These are phyloP conservation scores for Dorcus parallelipipedus DNA, from an alignment of 2,888 invertebrate species.

Conservation along the genomic window DNA sequence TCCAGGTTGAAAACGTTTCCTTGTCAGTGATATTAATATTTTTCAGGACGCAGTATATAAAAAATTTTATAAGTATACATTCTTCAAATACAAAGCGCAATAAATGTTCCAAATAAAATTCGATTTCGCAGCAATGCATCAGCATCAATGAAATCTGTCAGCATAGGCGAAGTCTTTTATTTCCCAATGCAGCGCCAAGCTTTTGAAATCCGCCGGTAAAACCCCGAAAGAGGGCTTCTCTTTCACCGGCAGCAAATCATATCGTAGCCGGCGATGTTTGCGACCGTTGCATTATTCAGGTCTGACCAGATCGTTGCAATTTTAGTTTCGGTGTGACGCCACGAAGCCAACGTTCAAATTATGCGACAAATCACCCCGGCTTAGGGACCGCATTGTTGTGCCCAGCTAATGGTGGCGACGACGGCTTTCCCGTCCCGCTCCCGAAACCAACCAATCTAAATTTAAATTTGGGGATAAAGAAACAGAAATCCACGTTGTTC, in stretches of 20 bases:
- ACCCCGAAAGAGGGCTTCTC: not conserved
- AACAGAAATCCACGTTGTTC: not conserved
- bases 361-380: no score
- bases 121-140: no score
- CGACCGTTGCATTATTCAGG: not conserved
- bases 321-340: not conserved
- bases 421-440: not conserved
- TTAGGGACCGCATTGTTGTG: no score
- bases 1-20: no score
- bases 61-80: no score
- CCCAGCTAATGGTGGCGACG: not conserved
- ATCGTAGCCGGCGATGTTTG: not conserved
- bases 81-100: no score
- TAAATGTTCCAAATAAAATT: no score
- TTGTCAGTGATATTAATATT: no score
- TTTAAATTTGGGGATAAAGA: not conserved
- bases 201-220: not conserved
- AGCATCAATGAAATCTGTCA: no score
- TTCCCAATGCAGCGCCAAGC: not conserved
- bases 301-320: not conserved
- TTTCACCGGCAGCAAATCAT: no score
- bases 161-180: no score
- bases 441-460: constrained; percentile 2
- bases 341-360: not conserved
- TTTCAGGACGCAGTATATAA: no score